Percentiles rank a stretch among this genome's conserved stretches.
Conservation (phyloP, 2,113 vertebrate genomes). For the Cyprinodon variegatus region DNA sequence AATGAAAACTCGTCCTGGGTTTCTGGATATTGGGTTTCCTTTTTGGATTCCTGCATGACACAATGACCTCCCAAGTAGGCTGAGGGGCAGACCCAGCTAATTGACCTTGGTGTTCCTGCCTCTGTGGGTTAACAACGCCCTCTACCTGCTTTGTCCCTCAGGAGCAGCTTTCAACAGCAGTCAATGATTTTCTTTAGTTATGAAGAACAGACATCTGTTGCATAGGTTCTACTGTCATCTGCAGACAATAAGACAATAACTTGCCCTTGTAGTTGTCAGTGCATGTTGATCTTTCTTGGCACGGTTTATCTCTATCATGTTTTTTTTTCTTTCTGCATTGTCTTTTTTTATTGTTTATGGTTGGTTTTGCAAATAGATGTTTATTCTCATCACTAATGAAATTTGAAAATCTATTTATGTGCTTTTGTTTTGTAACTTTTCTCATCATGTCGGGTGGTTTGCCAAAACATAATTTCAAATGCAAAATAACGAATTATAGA, state of each 20-base stretch:
- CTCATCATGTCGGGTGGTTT: slow-evolving; percentile 44
- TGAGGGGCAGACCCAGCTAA: slow-evolving; percentile 46
- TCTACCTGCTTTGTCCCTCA: slow-evolving; percentile 51
- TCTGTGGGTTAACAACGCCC: slow-evolving; percentile 49
- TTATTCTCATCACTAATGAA: slow-evolving; percentile 58
- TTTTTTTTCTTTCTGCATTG: slow-evolving; percentile 48
- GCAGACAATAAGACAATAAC: slow-evolving; percentile 72
- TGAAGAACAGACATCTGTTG: slow-evolving; percentile 45
- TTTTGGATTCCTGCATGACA: slow-evolving; percentile 50
- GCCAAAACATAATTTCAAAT: slow-evolving; percentile 57
- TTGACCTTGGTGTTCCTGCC: slow-evolving; percentile 36
- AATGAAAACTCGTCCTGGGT: slow-evolving; percentile 9
- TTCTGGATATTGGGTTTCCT: slow-evolving; percentile 1
- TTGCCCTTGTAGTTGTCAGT: slow-evolving; percentile 53
- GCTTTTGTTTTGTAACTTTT: slow-evolving; percentile 52
- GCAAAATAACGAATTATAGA: slow-evolving; percentile 50
- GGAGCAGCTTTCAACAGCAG: slow-evolving; percentile 18
- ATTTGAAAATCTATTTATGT: slow-evolving; percentile 56
- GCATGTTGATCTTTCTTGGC: slow-evolving; percentile 63
- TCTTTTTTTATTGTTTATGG: slow-evolving; percentile 62
- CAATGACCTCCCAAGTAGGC: slow-evolving; percentile 51
- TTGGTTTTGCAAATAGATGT: slow-evolving; percentile 63
- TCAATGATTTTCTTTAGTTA: slow-evolving; percentile 51
- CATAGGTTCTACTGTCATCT: slow-evolving; percentile 46
- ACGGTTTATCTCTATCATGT: slow-evolving; percentile 52